phyloP scores from a whole-genome alignment of 2,113 vertebrate species.

The Anolis carolinensis region DNA sequence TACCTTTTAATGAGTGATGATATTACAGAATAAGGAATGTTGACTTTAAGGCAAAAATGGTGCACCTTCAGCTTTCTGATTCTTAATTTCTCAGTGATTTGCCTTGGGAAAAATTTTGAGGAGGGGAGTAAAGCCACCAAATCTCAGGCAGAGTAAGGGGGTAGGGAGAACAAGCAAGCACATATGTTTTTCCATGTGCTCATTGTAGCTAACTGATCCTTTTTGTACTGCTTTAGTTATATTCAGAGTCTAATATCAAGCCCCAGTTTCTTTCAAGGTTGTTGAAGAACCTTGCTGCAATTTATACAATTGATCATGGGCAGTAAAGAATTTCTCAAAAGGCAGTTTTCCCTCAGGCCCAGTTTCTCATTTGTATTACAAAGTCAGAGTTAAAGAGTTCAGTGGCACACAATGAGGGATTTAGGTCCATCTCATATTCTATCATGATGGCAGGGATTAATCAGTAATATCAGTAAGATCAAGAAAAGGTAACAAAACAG shows the following conservation, averaged over 20 bases:
- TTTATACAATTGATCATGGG: neutral
- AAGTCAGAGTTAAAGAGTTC: neutral
- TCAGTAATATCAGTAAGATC: too few relatives aligned
- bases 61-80: neutral
- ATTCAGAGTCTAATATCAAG: neutral
- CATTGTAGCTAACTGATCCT: neutral
- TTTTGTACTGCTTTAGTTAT: neutral
- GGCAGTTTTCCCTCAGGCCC: neutral
- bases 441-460: neutral
- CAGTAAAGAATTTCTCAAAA: neutral
- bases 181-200: neutral
- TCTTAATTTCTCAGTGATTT: neutral
- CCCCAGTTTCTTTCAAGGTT: neutral
- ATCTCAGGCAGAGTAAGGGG: neutral
- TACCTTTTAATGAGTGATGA: neutral
- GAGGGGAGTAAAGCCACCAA: neutral
- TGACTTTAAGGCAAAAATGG: neutral
- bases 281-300: neutral
- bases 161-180: neutral
- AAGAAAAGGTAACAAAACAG: too few relatives aligned
- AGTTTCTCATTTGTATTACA: neutral
- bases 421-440: neutral
- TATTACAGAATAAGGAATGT: neutral
- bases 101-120: neutral
- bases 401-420: neutral